phyloP scores from a whole-genome alignment of 2,113 vertebrate genomes.

The Gambusia affinis region DNA sequence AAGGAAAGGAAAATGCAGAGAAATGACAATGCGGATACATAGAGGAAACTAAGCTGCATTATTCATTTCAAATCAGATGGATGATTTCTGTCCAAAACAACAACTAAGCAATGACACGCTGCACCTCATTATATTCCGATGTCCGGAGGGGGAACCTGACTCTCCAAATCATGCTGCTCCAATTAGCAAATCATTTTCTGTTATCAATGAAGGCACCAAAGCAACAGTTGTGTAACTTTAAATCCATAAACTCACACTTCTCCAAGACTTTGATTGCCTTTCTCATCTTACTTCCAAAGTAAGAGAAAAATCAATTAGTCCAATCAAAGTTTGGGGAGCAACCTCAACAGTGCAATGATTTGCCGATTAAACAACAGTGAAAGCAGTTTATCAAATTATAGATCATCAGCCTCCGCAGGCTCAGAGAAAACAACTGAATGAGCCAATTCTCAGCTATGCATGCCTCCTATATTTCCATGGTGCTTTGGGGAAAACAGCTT shows the following conservation, averaged over 20 bases:
- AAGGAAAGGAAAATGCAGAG: conserved; percentile 4
- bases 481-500: conserved; percentile 4
- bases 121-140: conserved; percentile 58
- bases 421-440: neutral
- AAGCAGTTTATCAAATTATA: conserved; percentile 19
- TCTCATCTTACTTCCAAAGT: neutral
- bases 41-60: conserved; percentile 13
- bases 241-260: neutral
- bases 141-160: conserved; percentile 35
- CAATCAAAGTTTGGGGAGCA: neutral
- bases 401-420: neutral
- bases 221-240: conserved; percentile 2
- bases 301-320: neutral
- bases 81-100: conserved; percentile 66
- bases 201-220: conserved; percentile 17
- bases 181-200: conserved; percentile 51
- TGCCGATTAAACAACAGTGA: conserved; percentile 5
- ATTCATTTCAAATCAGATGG: conserved; percentile 52
- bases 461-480: conserved; percentile 21
- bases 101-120: conserved; percentile 60
- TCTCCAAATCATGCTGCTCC: conserved; percentile 54
- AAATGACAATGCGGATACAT: conserved; percentile 11
- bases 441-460: conserved; percentile 1
- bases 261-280: neutral
- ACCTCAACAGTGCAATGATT: neutral